phyloP scores from a whole-genome alignment of 2,797 vertebrate species.

The Otolemur crassicaudatus region DNA sequence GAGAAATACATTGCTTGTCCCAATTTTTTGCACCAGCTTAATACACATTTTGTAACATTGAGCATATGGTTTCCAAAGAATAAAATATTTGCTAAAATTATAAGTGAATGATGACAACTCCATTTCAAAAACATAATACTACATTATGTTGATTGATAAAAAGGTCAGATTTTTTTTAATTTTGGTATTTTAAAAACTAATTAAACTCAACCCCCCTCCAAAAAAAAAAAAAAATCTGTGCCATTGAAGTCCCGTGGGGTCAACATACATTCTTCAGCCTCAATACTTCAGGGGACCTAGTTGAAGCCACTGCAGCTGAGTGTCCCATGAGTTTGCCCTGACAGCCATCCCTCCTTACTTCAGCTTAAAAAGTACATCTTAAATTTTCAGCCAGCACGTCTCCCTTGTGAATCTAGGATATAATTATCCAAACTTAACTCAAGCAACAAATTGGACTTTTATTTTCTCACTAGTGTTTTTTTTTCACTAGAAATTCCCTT shows the following conservation, averaged over 20 bases:
- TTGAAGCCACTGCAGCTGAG: accelerated
- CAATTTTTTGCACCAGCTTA: too few species aligned
- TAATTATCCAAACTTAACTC: not conserved
- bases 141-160: not conserved
- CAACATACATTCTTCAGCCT: not conserved
- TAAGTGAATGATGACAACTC: not conserved
- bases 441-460: not conserved
- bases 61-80: not conserved
- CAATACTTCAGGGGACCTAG: accelerated
- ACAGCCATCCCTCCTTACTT: accelerated
- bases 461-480: not conserved
- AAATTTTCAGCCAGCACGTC: not conserved
- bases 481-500: not conserved
- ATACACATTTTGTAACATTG: not conserved
- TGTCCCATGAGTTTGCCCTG: too few species aligned
- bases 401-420: not conserved
- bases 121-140: not conserved
- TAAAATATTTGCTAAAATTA: not conserved
- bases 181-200: not conserved
- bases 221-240: not conserved
- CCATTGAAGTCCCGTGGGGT: not conserved
- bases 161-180: not conserved
- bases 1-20: too few species aligned
- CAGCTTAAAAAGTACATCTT: not conserved
- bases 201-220: too few species aligned